Percentiles rank a stretch among this genome's conserved stretches.
Evolutionary conservation across 2,888 invertebrate genomes (phyloP).

Genomic region (Fragum fragum): DNA sequence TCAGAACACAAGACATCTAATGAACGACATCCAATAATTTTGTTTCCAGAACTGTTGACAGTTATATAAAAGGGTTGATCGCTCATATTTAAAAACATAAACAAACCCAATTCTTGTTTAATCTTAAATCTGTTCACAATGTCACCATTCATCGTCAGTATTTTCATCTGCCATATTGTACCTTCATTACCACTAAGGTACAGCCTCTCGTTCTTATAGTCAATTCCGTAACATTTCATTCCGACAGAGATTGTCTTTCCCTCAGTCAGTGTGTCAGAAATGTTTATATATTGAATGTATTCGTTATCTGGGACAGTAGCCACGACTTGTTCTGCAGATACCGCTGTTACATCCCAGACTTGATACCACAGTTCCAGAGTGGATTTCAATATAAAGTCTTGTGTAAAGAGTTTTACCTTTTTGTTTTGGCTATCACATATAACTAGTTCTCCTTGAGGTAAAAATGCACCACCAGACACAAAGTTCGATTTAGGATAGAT

Average conservation of each 20-base stretch:
- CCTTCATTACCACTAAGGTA: neutral
- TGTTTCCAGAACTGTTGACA: neutral
- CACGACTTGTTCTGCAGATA: neutral
- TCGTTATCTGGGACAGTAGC: neutral
- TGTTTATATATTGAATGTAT: neutral
- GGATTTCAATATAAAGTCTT: neutral
- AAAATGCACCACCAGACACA: constrained; percentile 1
- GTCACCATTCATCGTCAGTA: constrained; percentile 6
- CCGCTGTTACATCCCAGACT: constrained; percentile 3
- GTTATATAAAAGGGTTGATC: neutral
- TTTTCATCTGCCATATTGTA: neutral
- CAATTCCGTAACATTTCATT: constrained; percentile 7
- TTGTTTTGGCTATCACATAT: neutral
- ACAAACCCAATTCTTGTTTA: neutral
- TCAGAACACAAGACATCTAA: neutral
- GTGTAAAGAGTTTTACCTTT: neutral
- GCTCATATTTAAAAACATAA: neutral
- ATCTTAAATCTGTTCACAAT: neutral
- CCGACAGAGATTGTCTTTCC: neutral
- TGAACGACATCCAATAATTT: neutral
- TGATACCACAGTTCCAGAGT: neutral
- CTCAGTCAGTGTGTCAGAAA: neutral
- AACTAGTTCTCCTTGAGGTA: constrained; percentile 7
- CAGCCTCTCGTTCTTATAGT: neutral
- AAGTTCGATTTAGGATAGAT: neutral